phyloP scores from a whole-genome alignment of 2,888 invertebrate genomes.

The Lasioglossum figueresi region DNA sequence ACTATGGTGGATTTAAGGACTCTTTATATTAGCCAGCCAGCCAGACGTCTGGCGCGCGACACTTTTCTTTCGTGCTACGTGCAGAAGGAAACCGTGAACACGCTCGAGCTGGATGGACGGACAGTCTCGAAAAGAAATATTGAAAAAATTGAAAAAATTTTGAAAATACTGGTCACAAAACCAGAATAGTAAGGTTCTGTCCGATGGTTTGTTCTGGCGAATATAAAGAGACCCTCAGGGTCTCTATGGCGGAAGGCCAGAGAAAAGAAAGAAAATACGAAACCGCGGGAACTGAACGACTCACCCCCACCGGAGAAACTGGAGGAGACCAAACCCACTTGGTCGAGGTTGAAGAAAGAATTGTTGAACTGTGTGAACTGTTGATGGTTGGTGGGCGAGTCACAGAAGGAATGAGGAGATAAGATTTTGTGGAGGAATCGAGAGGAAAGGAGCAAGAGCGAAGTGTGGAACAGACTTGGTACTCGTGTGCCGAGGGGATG shows the following conservation, averaged over 20 bases:
- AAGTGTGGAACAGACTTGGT: conserved; percentile 27
- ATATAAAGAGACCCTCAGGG: too few relatives aligned
- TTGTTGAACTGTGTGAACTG: not conserved
- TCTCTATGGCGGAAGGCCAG: not conserved
- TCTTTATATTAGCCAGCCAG: too few relatives aligned
- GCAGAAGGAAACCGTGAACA: too few relatives aligned
- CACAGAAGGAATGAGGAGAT: not conserved
- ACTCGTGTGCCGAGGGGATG: conserved; percentile 41
- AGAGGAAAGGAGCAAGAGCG: not conserved
- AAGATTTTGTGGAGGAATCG: not conserved
- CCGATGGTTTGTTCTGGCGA: too few relatives aligned
- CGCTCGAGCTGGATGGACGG: too few relatives aligned
- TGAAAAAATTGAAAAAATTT: too few relatives aligned
- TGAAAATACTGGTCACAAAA: too few relatives aligned
- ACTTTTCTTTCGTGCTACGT: too few relatives aligned
- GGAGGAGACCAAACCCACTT: not conserved
- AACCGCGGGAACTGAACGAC: not conserved
- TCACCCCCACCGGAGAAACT: conserved; percentile 9
- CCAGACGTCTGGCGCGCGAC: too few relatives aligned
- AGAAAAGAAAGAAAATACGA: not conserved
- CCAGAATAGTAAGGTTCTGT: too few relatives aligned
- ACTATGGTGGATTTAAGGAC: not conserved
- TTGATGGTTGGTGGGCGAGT: not conserved
- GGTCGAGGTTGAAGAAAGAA: not conserved
- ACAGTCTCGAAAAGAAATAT: too few relatives aligned